Conservation (phyloP, 2,113 vertebrate genomes). For the Zosterops hypoxanthus region DNA sequence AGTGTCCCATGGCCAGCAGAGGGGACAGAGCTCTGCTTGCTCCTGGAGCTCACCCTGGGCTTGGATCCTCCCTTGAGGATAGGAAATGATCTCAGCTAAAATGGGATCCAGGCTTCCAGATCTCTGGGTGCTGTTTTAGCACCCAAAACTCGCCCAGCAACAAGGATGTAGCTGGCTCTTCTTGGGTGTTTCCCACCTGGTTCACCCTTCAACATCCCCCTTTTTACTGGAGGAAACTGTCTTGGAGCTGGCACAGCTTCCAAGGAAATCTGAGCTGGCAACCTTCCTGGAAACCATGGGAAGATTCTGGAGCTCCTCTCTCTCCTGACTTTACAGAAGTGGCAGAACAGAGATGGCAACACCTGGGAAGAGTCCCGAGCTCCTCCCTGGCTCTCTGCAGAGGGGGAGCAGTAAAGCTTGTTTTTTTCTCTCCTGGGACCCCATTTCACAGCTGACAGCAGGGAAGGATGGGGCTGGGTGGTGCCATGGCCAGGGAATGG, state of each 20-base stretch:
- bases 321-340: accelerated
- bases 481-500: background rate
- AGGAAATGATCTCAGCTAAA: background rate
- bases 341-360: accelerated
- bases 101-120: background rate
- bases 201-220: accelerated
- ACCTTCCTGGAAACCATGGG: accelerated
- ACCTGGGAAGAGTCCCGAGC: accelerated
- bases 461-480: background rate
- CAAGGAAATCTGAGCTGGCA: background rate
- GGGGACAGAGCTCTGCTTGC: background rate
- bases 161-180: background rate
- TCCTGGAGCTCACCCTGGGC: background rate
- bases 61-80: background rate
- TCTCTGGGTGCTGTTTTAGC: background rate
- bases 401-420: background rate
- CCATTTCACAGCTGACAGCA: background rate
- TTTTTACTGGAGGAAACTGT: background rate
- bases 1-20: accelerated
- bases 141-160: accelerated
- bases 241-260: background rate
- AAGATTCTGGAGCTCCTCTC: background rate
- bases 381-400: background rate
- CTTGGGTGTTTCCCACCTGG: accelerated
- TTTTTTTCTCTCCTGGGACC: accelerated